Percentiles rank a stretch among this genome's conserved stretches.
Conservation (phyloP, 2,888 invertebrate species). For the Malthinus flaveolus region DNA sequence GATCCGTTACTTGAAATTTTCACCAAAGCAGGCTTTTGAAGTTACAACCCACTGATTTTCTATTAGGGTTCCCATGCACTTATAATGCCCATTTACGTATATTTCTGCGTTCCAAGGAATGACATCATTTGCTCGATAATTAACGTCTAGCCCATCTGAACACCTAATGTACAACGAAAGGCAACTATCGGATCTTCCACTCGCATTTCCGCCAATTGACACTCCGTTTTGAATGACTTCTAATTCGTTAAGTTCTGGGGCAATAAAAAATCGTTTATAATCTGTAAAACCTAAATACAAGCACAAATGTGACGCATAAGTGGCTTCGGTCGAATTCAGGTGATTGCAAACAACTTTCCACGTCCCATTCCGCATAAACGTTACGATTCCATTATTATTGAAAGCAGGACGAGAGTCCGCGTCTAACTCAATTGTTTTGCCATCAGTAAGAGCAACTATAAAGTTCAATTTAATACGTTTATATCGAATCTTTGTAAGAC, state of each 20-base stretch:
- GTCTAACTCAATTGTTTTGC: constrained; percentile 62
- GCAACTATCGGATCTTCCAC: constrained; percentile 44
- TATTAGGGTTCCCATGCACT: constrained; percentile 71
- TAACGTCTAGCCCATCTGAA: constrained; percentile 54
- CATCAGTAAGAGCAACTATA: constrained; percentile 71
- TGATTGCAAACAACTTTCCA: constrained; percentile 71
- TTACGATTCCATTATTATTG: constrained; percentile 64
- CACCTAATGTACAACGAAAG: constrained; percentile 61
- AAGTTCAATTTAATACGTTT: constrained; percentile 32
- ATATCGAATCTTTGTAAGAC: constrained; percentile 12
- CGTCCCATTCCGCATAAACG: constrained; percentile 61
- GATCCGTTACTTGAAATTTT: constrained; percentile 51
- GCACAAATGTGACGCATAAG: constrained; percentile 64
- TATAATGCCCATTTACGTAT: constrained; percentile 69
- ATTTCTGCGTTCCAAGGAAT: constrained; percentile 76
- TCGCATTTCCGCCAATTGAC: not conserved
- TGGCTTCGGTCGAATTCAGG: constrained; percentile 53
- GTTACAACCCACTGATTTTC: constrained; percentile 68
- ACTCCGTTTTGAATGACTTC: not conserved
- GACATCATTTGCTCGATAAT: constrained; percentile 11
- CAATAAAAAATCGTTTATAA: constrained; percentile 38
- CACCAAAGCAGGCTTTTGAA: constrained; percentile 55
- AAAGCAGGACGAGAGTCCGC: constrained; percentile 64
- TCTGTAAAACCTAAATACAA: constrained; percentile 68
- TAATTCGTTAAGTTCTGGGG: not conserved